Evolutionary conservation across 2,113 vertebrate species (phyloP), one percentile per base, ranked within the genome.

Genomic region (Hippocampus mohnikei): DNA sequence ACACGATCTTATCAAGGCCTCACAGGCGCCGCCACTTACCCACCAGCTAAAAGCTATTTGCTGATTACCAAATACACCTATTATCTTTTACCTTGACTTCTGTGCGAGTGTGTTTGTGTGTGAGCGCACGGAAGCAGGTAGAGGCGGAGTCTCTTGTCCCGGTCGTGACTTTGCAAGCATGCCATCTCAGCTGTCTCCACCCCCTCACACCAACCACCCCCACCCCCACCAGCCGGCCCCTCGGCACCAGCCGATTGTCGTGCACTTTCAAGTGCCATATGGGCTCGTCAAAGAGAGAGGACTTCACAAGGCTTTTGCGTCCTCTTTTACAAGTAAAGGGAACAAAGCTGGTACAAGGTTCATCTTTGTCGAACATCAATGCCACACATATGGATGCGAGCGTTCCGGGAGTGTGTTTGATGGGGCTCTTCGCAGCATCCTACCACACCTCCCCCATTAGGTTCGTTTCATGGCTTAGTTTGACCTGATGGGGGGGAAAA

Each of bases 11-110:
- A 95, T 92, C 93, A 88, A 85, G 64, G 63, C 89, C 77, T 90
- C 84, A 37, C 84, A 84, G 84, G 78, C 87, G 84, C 93, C 87
- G 83, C 77, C 89, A 90, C 91, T 93, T 93, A 93, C 88, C 85
- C 88, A 87, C 85, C 82, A 74, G 82, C 91, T 83, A 85, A 88
- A 91, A 91, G 89, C 91, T 93, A 94, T 93, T 94, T 94, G 90
- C 89, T 94, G 92, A 95, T 95, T 93, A 92, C 89, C 85, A 92
- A 94, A 92, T 92, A 94, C 94, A 94, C 80, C 84, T 74, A 90
- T 92, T 94, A 93, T 85, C 85, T 92, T 72, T 91, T 90, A 90
- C 87, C 90, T 89, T 89, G 88, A 90, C 78, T 88, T 88, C 46
- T 83, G 78, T 48, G 55, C 25, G 72, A 69, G 37, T 8, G 9